Evolutionary conservation across 2,797 vertebrate species (phyloP).

Genomic region (Tamandua tetradactyla): DNA sequence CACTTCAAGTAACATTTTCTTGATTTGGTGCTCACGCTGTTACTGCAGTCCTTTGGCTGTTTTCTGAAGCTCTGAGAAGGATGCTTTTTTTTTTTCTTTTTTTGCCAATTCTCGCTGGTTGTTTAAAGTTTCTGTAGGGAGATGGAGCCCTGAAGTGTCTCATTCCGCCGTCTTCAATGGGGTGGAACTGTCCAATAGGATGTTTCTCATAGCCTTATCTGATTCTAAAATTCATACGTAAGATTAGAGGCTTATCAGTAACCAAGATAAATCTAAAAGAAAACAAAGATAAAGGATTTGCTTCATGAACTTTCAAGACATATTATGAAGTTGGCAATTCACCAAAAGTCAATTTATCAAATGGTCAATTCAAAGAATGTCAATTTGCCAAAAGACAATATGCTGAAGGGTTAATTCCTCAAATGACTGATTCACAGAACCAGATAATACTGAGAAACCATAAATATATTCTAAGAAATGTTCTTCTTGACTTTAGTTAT

Average conservation of each 20-base stretch:
- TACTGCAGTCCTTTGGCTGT: too few relatives aligned
- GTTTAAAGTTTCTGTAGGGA: too few relatives aligned
- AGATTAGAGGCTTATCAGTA: neutral
- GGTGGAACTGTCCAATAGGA: too few relatives aligned
- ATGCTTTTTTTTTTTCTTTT: too few relatives aligned
- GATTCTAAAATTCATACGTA: neutral
- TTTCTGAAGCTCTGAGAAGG: too few relatives aligned
- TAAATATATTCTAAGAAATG: slow-evolving; percentile 38
- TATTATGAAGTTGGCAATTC: neutral
- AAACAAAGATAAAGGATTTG: slow-evolving; percentile 31
- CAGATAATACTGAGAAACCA: neutral
- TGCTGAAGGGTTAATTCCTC: slow-evolving; percentile 36
- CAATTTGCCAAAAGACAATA: slow-evolving; percentile 32
- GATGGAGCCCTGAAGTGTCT: too few relatives aligned
- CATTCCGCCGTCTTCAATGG: too few relatives aligned
- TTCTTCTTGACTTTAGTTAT: neutral
- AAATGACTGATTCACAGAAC: slow-evolving; percentile 32
- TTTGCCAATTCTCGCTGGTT: too few relatives aligned
- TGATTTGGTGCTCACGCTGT: too few relatives aligned
- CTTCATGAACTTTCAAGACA: neutral
- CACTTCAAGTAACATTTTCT: too few relatives aligned
- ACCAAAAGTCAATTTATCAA: neutral
- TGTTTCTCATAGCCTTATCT: neutral
- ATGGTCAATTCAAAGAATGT: neutral
- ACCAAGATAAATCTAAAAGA: neutral